A percentile compares a stretch with the other conserved stretches of the same genome.
These are phyloP conservation scores for Oryzias woworae DNA, from an alignment of 2,113 vertebrate genomes.

Conservation along the genomic window DNA sequence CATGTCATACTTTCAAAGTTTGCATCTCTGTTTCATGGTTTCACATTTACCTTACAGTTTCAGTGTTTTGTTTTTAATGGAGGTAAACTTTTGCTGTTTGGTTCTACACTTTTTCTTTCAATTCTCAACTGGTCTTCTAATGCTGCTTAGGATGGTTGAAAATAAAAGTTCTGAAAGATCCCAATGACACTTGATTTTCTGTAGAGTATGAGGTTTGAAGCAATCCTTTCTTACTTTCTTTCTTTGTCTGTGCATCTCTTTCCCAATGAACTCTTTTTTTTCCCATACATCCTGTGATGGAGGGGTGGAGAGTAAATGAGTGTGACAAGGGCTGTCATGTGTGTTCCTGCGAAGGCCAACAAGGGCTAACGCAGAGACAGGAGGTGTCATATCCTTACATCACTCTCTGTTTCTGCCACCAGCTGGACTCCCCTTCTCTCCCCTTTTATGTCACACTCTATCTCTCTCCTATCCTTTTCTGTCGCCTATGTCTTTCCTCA, in stretches of 20 bases:
- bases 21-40: neutral
- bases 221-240: constrained; percentile 34
- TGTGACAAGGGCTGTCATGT: constrained; percentile 74
- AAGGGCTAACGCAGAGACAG: constrained; percentile 79
- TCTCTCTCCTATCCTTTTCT: constrained; percentile 36
- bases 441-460: constrained; percentile 64
- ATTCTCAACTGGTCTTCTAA: neutral
- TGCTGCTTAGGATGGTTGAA: too few relatives aligned
- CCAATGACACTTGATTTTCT: too few relatives aligned
- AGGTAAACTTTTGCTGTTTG: neutral
- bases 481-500: constrained; percentile 14
- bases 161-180: too few relatives aligned
- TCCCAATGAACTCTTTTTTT: constrained; percentile 16
- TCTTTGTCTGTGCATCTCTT: constrained; percentile 5
- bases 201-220: too few relatives aligned
- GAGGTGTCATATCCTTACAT: constrained; percentile 89
- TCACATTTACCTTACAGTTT: neutral
- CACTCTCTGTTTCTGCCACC: constrained; percentile 76
- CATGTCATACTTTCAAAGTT: neutral
- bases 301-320: constrained; percentile 50
- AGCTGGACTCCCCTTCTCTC: constrained; percentile 77
- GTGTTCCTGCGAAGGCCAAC: constrained; percentile 82
- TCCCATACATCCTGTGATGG: constrained; percentile 21
- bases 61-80: neutral
- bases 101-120: neutral